phyloP scores from a whole-genome alignment of 2,113 vertebrate species.

The Ondatra zibethicus region DNA sequence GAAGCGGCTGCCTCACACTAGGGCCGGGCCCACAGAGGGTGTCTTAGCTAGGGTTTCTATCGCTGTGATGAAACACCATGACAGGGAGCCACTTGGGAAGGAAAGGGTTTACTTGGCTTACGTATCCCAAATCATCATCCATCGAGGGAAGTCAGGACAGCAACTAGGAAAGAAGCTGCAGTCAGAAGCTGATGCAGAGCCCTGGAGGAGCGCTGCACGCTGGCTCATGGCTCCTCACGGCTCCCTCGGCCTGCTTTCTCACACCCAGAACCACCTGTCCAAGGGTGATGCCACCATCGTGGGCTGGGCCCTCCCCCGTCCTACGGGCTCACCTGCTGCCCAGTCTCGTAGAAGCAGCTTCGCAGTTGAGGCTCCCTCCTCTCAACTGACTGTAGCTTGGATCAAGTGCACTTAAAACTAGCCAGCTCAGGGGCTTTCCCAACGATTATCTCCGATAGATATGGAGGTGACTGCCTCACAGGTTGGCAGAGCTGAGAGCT shows the following conservation, averaged over 20 bases:
- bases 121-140: too few relatives aligned
- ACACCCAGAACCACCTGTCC: background rate
- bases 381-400: background rate
- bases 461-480: background rate
- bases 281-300: background rate
- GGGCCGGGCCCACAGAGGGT: background rate
- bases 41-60: background rate
- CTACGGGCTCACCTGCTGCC: background rate
- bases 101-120: background rate
- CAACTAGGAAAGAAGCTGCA: background rate
- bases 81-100: background rate
- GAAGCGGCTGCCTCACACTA: background rate
- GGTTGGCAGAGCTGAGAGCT: background rate
- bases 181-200: background rate
- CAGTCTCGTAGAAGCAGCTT: fast-evolving
- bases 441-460: background rate
- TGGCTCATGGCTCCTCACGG: background rate
- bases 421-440: background rate
- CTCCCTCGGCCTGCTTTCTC: background rate
- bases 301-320: background rate
- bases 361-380: background rate
- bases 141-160: background rate
- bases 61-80: background rate
- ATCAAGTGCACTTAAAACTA: too few relatives aligned
- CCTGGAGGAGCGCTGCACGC: background rate